A percentile compares a stretch with the other conserved stretches of the same genome.
phyloP scores from a whole-genome alignment of 2,888 invertebrate species.

The Drosophila eohydei region DNA sequence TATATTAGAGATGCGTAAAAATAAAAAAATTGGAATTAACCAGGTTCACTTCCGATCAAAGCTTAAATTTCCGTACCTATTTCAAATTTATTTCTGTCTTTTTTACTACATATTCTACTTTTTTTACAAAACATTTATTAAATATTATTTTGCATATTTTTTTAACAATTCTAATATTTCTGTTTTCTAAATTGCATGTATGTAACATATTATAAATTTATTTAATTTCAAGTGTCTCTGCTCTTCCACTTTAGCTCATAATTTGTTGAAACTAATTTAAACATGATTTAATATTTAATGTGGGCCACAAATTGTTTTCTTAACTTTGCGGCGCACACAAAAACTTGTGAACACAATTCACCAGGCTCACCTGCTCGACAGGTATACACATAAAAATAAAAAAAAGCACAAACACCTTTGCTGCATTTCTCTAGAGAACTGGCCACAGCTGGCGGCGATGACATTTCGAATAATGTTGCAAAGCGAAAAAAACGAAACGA shows the following conservation, averaged over 20 bases:
- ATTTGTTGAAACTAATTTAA: slow-evolving; percentile 1
- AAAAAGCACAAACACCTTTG: slow-evolving; percentile 39
- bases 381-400: neutral
- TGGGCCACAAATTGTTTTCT: slow-evolving; percentile 16
- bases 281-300: slow-evolving; percentile 13
- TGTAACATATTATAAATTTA: no score
- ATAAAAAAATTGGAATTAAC: no score
- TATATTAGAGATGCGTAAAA: no score
- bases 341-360: slow-evolving; percentile 36
- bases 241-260: neutral
- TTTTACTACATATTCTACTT: no score
- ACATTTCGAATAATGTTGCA: slow-evolving; percentile 60
- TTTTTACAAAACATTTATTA: no score
- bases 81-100: no score
- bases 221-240: neutral
- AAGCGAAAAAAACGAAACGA: slow-evolving; percentile 1
- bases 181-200: no score
- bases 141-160: no score
- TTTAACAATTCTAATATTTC: no score
- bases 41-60: no score
- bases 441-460: slow-evolving; percentile 65
- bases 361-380: slow-evolving; percentile 47
- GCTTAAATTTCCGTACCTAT: no score
- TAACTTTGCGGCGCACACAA: slow-evolving; percentile 20
- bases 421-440: slow-evolving; percentile 43